A percentile compares a stretch with the other conserved stretches of the same genome.
Evolutionary conservation across 2,113 vertebrate species (phyloP).

Genomic region (Ceuthmochares aereus): DNA sequence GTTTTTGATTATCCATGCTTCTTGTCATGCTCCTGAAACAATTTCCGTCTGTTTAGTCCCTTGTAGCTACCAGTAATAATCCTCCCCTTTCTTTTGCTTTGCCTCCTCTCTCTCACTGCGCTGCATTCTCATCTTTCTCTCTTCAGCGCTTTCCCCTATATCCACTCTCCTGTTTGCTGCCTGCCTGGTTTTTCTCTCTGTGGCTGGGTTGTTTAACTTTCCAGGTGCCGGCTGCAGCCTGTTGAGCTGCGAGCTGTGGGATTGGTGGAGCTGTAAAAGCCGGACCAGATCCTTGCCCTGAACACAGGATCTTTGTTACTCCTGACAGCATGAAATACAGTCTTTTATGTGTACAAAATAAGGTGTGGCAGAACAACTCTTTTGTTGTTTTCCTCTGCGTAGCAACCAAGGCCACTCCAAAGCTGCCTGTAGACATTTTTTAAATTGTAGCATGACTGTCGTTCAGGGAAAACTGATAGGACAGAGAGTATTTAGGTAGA

Average conservation of each 20-base stretch:
- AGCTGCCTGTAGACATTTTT: neutral
- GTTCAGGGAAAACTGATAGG: neutral
- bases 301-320: neutral
- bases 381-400: neutral
- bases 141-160: neutral
- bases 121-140: neutral
- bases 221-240: neutral
- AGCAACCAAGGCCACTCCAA: neutral
- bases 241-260: neutral
- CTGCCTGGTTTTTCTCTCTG: neutral
- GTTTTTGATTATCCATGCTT: neutral
- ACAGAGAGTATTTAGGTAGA: neutral
- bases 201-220: neutral
- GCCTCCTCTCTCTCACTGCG: neutral
- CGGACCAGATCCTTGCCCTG: neutral
- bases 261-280: neutral
- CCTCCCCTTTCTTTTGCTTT: neutral
- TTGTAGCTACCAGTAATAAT: neutral
- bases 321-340: neutral
- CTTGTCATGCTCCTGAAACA: neutral
- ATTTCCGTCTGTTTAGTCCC: neutral
- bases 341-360: neutral
- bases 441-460: neutral
- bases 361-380: slow-evolving; percentile 38
- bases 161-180: neutral